phyloP scores from a whole-genome alignment of 2,113 vertebrate genomes.

The Austrofundulus limnaeus region DNA sequence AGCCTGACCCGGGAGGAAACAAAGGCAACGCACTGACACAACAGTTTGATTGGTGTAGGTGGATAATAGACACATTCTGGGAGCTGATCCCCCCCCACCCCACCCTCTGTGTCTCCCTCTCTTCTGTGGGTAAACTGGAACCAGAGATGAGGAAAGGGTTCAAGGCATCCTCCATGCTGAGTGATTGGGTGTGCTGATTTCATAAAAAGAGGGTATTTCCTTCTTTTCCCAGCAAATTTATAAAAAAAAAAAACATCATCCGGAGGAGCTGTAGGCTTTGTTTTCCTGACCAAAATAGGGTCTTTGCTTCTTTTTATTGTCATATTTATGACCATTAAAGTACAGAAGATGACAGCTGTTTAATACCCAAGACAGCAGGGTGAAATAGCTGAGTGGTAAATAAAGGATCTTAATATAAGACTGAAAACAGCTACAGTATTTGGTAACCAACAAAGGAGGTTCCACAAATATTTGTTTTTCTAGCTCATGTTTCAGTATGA shows the following conservation, averaged over 20 bases:
- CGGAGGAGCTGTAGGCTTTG: not conserved
- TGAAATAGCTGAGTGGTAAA: not conserved
- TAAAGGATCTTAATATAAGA: not conserved
- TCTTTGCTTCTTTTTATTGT: not conserved
- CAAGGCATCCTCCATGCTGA: constrained; percentile 12
- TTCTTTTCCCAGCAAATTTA: constrained; percentile 5
- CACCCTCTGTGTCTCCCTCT: constrained; percentile 31
- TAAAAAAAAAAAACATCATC: constrained; percentile 6
- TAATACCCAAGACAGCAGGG: not conserved
- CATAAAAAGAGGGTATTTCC: constrained; percentile 1
- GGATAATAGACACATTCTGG: constrained; percentile 77
- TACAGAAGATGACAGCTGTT: no score
- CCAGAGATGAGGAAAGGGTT: constrained; percentile 23
- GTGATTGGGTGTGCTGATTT: not conserved
- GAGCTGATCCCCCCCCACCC: constrained; percentile 70
- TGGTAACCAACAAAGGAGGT: no score
- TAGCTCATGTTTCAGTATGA: no score
- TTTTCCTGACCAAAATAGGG: not conserved
- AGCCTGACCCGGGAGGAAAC: constrained; percentile 60
- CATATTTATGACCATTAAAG: no score
- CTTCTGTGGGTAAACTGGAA: constrained; percentile 44
- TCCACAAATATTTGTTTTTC: no score
- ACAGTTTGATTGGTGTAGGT: constrained; percentile 75
- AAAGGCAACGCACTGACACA: constrained; percentile 77
- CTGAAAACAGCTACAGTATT: not conserved